phyloP scores from a whole-genome alignment of 2,113 vertebrate genomes.

The Epinephelus cyanopodus region DNA sequence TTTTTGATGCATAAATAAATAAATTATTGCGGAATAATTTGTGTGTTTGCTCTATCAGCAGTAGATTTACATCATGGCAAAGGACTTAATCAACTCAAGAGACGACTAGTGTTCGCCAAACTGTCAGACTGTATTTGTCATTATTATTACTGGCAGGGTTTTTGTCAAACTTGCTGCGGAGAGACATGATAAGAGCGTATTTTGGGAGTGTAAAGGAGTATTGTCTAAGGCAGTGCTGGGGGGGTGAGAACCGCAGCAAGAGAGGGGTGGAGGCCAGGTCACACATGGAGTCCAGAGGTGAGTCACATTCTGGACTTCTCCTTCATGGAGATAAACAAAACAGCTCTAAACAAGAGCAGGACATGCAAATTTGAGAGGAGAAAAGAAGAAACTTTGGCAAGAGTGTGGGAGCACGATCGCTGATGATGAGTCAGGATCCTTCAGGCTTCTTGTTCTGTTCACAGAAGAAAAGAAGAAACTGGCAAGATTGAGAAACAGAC shows the following conservation, averaged over 20 bases:
- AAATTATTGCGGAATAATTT: not conserved
- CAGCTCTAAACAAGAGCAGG: constrained; percentile 58
- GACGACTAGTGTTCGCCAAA: not conserved
- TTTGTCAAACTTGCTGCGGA: not conserved
- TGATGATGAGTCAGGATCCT: constrained; percentile 47
- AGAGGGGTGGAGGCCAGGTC: constrained; percentile 19
- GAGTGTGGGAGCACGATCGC: not conserved
- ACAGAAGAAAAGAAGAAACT: constrained; percentile 12
- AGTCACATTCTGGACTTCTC: constrained; percentile 74
- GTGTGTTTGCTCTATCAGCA: too few species aligned
- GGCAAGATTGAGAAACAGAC: constrained; percentile 11
- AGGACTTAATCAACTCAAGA: not conserved
- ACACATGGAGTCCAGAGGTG: constrained; percentile 68
- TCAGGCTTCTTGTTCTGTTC: constrained; percentile 17
- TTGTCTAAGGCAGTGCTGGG: constrained; percentile 28
- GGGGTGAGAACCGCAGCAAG: constrained; percentile 28
- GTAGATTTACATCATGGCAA: not conserved
- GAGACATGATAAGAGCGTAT: constrained; percentile 12
- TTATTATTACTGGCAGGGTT: not conserved
- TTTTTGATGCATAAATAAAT: not conserved
- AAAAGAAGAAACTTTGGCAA: constrained; percentile 42
- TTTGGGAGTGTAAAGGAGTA: constrained; percentile 3
- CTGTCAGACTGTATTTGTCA: not conserved
- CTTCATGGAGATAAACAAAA: constrained; percentile 73
- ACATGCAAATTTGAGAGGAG: constrained; percentile 50